phyloP scores from a whole-genome alignment of 1,140 invertebrate species.

The Lasaia peninsularis region DNA sequence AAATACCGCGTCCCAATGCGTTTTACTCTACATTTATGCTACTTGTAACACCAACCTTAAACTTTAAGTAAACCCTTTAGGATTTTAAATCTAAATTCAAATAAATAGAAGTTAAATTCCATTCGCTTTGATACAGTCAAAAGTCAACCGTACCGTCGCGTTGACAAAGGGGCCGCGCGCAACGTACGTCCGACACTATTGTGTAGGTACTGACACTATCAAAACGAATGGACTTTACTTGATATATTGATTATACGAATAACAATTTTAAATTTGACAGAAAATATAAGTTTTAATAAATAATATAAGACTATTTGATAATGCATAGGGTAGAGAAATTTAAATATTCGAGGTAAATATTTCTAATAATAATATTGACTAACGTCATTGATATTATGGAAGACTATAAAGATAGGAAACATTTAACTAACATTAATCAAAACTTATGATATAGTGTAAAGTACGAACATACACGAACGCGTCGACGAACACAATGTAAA shows the following conservation, averaged over 20 bases:
- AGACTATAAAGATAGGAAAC: slow-evolving; percentile 55
- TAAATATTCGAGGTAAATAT: slow-evolving; percentile 8
- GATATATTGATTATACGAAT: slow-evolving; percentile 3
- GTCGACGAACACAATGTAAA: slow-evolving; percentile 58
- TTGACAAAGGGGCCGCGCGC: no score
- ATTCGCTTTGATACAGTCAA: no score
- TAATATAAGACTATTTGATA: background rate
- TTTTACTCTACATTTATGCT: slow-evolving; percentile 30
- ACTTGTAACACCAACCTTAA: slow-evolving; percentile 31
- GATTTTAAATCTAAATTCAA: slow-evolving; percentile 24
- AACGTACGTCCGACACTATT: no score
- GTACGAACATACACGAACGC: slow-evolving; percentile 67
- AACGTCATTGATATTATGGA: slow-evolving; percentile 48
- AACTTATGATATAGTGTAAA: slow-evolving; percentile 49
- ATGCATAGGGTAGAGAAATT: slow-evolving; percentile 5
- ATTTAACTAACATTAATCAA: slow-evolving; percentile 32
- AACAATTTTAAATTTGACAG: background rate
- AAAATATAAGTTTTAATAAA: slow-evolving; percentile 8
- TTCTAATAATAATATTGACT: slow-evolving; percentile 15
- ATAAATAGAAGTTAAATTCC: background rate
- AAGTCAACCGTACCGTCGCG: no score
- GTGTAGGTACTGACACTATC: no score
- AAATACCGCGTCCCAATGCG: slow-evolving; percentile 44
- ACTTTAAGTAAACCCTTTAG: slow-evolving; percentile 37
- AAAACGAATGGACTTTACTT: no score